phyloP scores from a whole-genome alignment of 2,888 invertebrate species.

The Heliconius cydno region DNA sequence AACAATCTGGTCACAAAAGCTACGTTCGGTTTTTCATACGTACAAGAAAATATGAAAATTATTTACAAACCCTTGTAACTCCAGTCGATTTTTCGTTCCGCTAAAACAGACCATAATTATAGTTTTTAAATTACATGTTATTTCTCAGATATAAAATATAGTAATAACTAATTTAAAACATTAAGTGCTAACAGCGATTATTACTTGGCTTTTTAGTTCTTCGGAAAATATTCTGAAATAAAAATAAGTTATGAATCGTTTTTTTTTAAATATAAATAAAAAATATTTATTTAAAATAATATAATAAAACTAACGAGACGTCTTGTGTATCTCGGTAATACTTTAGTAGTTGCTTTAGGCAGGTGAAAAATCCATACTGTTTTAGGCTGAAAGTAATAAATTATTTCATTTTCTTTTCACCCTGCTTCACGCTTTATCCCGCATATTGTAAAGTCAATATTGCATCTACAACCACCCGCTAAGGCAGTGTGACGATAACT shows the following conservation, averaged over 20 bases:
- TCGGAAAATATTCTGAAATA: conserved; percentile 32
- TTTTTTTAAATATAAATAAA: too few relatives aligned
- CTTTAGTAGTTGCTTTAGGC: conserved; percentile 52
- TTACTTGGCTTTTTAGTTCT: conserved; percentile 24
- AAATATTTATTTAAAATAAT: not conserved
- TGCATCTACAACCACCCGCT: not conserved
- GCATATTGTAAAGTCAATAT: not conserved
- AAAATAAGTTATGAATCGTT: not conserved
- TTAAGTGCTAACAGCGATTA: not conserved
- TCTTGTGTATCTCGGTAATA: conserved; percentile 35
- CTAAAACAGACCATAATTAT: conserved; percentile 1
- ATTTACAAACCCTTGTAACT: conserved; percentile 50
- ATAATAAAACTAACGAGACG: conserved; percentile 50
- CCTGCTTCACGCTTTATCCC: not conserved
- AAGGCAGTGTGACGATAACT: too few relatives aligned
- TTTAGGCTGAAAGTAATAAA: conserved; percentile 59
- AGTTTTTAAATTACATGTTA: too few relatives aligned
- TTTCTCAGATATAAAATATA: not conserved
- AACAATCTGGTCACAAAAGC: too few relatives aligned
- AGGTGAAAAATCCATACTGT: conserved; percentile 71
- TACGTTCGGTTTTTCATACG: not conserved
- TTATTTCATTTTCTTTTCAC: not conserved
- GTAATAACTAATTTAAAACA: not conserved
- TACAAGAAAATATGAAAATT: not conserved
- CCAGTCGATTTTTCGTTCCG: conserved; percentile 46